These are phyloP conservation scores for Engystomops pustulosus DNA, from an alignment of 2,113 vertebrate species.

Conservation along the genomic window DNA sequence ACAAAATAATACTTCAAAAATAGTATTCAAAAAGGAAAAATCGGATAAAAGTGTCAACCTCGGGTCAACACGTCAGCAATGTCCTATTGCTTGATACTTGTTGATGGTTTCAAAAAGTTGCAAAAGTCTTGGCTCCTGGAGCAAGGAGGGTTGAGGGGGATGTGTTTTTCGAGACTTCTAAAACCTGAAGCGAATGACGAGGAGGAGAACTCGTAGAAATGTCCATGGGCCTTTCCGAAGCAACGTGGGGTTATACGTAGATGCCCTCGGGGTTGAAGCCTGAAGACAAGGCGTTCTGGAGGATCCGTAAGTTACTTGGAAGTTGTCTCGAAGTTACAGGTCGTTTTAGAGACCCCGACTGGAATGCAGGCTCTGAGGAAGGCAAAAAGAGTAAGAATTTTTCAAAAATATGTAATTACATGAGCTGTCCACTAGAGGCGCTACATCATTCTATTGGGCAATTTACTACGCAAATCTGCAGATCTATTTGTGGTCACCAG, in stretches of 20 bases:
- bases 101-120: constrained; percentile 63
- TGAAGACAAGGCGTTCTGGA: constrained; percentile 86
- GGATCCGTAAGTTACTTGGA: constrained; percentile 87
- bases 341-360: constrained; percentile 89
- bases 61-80: constrained; percentile 61
- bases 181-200: background rate
- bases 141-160: constrained; percentile 60
- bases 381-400: background rate
- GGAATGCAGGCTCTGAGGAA: constrained; percentile 77
- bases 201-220: background rate
- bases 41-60: background rate
- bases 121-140: constrained; percentile 72
- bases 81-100: constrained; percentile 62
- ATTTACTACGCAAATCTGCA: too few relatives aligned
- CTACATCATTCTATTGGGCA: background rate
- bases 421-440: background rate
- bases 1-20: constrained; percentile 68
- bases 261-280: constrained; percentile 96
- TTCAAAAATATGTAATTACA: background rate
- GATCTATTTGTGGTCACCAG: too few relatives aligned
- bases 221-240: constrained; percentile 63
- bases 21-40: constrained; percentile 53
- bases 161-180: background rate
- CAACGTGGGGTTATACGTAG: constrained; percentile 84
- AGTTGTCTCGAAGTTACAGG: constrained; percentile 81